These are phyloP conservation scores for Menidia menidia DNA, from an alignment of 2,797 vertebrate species.

Conservation along the genomic window DNA sequence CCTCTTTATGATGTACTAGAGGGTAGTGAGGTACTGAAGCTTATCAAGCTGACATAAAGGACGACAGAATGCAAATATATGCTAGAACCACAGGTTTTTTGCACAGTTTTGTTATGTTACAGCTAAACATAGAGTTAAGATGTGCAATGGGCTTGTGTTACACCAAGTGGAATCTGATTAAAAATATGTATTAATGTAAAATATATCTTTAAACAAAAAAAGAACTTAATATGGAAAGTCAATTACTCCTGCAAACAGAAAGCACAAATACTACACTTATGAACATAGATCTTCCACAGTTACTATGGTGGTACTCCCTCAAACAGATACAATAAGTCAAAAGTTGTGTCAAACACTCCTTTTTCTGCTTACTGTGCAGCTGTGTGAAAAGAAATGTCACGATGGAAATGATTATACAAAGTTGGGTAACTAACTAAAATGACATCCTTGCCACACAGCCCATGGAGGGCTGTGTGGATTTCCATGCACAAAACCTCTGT, in stretches of 20 bases:
- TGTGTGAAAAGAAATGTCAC: background rate
- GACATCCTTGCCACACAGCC: no score
- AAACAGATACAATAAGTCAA: background rate
- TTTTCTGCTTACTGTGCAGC: background rate
- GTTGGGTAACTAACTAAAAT: constrained; percentile 4
- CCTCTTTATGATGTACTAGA: background rate
- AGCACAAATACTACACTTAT: background rate
- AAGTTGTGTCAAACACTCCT: background rate
- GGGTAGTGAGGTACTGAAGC: background rate
- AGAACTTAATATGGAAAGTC: background rate
- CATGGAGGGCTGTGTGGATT: constrained; percentile 9
- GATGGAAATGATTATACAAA: background rate
- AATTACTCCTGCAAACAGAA: background rate
- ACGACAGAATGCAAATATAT: background rate
- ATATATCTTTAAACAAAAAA: background rate
- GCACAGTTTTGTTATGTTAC: background rate
- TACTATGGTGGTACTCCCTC: background rate
- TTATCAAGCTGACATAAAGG: background rate
- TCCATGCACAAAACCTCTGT: constrained; percentile 5
- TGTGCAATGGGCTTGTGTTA: background rate
- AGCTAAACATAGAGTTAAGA: background rate
- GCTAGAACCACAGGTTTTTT: background rate
- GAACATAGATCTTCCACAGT: background rate
- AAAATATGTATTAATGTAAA: background rate
- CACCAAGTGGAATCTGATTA: background rate